Evolutionary conservation across 1,140 invertebrate species (phyloP).

Genomic region (Drosophila pruinosa): DNA sequence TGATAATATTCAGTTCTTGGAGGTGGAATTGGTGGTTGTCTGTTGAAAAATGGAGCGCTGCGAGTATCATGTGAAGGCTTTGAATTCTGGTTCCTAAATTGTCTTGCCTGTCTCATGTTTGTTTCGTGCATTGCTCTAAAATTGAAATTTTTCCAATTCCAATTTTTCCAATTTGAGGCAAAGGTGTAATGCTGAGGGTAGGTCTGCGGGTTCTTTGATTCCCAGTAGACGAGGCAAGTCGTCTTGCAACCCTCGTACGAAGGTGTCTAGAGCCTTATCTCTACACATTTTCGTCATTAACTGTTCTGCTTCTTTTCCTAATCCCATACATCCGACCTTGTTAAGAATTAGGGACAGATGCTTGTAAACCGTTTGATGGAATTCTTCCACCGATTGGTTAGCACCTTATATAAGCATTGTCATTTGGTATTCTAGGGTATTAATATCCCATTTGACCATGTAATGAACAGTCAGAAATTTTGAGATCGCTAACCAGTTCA

Average conservation of each 20-base stretch:
- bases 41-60: not conserved
- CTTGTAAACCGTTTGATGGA: not conserved
- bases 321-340: not conserved
- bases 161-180: constrained; percentile 38
- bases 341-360: not conserved
- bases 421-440: not conserved
- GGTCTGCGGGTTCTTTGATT: not conserved
- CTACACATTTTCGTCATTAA: not conserved
- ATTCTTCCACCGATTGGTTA: not conserved
- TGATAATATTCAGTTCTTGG: not conserved
- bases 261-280: not conserved
- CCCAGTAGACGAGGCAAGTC: not conserved
- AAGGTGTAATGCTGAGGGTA: constrained; percentile 33
- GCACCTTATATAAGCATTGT: not conserved
- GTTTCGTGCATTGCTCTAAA: not conserved
- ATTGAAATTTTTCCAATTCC: too few relatives aligned
- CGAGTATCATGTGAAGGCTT: not conserved
- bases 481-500: not conserved
- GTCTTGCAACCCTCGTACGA: not conserved
- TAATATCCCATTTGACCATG: not conserved
- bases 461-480: not conserved
- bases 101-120: not conserved
- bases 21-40: not conserved
- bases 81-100: not conserved
- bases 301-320: not conserved